Evolutionary conservation across 2,797 vertebrate species (phyloP).

Genomic region (Darevskia nairensis): DNA sequence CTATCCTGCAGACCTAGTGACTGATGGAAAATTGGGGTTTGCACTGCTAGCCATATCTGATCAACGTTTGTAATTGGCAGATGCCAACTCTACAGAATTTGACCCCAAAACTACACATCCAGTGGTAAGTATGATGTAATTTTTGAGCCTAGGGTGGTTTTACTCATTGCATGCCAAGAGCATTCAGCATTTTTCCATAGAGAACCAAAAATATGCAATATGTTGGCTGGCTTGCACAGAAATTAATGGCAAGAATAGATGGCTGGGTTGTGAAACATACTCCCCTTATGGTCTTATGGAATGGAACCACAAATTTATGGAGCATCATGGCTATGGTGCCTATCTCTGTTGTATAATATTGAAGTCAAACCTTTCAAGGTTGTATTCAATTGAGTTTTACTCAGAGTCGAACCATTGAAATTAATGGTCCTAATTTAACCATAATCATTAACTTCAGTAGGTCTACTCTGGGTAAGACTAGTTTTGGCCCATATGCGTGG

Average conservation of each 20-base stretch:
- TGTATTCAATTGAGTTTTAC: too few relatives aligned
- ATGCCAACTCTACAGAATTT: conserved; percentile 97
- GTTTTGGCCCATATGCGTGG: background rate
- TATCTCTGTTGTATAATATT: background rate
- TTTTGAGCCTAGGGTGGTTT: background rate
- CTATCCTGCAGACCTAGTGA: too few relatives aligned
- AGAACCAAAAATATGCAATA: background rate
- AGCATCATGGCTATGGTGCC: background rate
- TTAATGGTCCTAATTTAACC: too few relatives aligned
- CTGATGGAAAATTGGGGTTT: background rate
- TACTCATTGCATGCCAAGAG: background rate
- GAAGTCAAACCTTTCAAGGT: background rate
- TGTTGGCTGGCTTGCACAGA: background rate
- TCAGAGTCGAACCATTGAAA: too few relatives aligned
- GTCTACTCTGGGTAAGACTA: too few relatives aligned
- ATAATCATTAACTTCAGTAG: too few relatives aligned
- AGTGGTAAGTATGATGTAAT: conserved; percentile 83
- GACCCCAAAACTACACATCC: conserved; percentile 90
- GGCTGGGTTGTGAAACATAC: background rate
- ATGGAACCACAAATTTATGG: background rate
- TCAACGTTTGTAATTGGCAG: conserved; percentile 72
- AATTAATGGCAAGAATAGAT: background rate
- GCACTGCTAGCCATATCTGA: background rate
- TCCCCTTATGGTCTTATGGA: background rate
- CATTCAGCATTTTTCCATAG: background rate